Percentiles rank a stretch among this genome's conserved stretches.
phyloP scores from a whole-genome alignment of 2,888 invertebrate species.

The Hyposoter dolosus region DNA sequence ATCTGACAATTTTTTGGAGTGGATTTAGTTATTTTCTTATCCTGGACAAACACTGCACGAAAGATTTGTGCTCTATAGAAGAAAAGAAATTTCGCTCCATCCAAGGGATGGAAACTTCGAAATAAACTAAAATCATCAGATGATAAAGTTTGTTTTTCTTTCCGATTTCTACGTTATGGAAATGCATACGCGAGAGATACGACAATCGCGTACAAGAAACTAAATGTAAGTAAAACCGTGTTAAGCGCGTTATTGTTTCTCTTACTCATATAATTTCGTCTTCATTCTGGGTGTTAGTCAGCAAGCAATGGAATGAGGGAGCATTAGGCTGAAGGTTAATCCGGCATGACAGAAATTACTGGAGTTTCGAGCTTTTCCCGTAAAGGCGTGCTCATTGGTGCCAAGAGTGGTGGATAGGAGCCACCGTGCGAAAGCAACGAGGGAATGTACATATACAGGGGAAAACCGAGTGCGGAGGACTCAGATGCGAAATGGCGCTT shows the following conservation, averaged over 20 bases:
- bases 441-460: not conserved
- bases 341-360: constrained; percentile 65
- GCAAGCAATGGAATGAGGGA: constrained; percentile 4
- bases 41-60: no score
- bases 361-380: constrained; percentile 47
- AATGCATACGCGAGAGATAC: constrained; percentile 18
- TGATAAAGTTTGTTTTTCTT: not conserved
- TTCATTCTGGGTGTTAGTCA: not conserved
- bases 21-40: no score
- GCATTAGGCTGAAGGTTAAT: constrained; percentile 53
- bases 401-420: constrained; percentile 37
- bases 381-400: constrained; percentile 38
- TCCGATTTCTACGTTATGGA: not conserved
- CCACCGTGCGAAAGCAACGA: constrained; percentile 11
- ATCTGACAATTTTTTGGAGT: not conserved
- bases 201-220: constrained; percentile 19
- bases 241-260: constrained; percentile 52
- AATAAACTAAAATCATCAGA: no score
- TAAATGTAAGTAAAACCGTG: constrained; percentile 21
- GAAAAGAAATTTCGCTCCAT: no score
- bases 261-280: not conserved
- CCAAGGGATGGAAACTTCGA: no score
- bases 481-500: constrained; percentile 58
- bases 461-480: constrained; percentile 36
- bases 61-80: no score